Percentiles rank a stretch among this genome's conserved stretches.
These are phyloP conservation scores for Vanessa atalanta DNA, from an alignment of 1,140 invertebrate genomes.

Conservation along the genomic window DNA sequence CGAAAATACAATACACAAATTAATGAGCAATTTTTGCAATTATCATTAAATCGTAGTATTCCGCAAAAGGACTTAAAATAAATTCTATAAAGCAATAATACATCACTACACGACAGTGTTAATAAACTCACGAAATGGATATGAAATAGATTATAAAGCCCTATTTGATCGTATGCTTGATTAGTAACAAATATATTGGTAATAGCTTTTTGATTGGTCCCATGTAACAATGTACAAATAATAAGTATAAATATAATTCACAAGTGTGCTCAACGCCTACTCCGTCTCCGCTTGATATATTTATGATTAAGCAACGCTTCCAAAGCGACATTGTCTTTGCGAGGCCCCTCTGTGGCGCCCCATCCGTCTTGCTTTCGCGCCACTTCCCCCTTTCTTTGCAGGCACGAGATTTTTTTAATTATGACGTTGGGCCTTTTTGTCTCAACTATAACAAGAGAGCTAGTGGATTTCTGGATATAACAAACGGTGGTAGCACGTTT, in stretches of 20 bases:
- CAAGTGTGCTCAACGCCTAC: slow-evolving; percentile 50
- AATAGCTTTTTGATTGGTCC: neutral
- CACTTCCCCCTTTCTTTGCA: slow-evolving; percentile 78
- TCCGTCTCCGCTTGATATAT: slow-evolving; percentile 75
- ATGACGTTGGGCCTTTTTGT: slow-evolving; percentile 79
- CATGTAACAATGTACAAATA: neutral
- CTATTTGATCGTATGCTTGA: too few species aligned
- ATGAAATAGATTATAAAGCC: too few species aligned
- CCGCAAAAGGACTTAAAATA: too few species aligned
- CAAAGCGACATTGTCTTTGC: slow-evolving; percentile 78
- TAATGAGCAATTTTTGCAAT: too few species aligned
- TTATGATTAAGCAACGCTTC: slow-evolving; percentile 76
- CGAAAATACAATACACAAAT: too few species aligned
- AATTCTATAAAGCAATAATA: too few species aligned
- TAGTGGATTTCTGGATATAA: slow-evolving; percentile 30
- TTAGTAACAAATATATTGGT: too few species aligned
- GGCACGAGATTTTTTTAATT: slow-evolving; percentile 81
- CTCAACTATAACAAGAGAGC: slow-evolving; percentile 50
- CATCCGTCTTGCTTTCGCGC: slow-evolving; percentile 77
- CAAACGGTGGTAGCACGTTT: slow-evolving; percentile 37
- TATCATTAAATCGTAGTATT: too few species aligned
- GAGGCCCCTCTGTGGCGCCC: slow-evolving; percentile 71
- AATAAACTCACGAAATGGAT: too few species aligned
- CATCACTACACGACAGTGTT: too few species aligned
- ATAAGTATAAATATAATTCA: slow-evolving; percentile 18